A percentile compares a stretch with the other conserved stretches of the same genome.
These are phyloP conservation scores for Limnephilus marmoratus DNA, from an alignment of 2,888 invertebrate genomes.

Conservation along the genomic window DNA sequence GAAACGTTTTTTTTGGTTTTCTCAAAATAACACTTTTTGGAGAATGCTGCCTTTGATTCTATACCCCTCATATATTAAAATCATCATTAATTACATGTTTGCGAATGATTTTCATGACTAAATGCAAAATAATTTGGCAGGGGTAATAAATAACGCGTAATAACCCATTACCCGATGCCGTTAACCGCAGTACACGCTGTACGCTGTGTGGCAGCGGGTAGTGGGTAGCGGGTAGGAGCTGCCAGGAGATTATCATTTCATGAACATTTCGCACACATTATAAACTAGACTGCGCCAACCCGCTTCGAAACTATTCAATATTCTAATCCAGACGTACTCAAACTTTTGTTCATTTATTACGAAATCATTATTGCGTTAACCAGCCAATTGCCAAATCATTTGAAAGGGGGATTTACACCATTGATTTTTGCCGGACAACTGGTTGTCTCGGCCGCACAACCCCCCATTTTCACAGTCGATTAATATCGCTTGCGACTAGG, in stretches of 20 bases:
- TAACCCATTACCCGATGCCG: not conserved
- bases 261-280: not conserved
- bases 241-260: not conserved
- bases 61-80: no score
- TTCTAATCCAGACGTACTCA: not conserved
- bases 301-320: not conserved
- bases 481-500: no score
- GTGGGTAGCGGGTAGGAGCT: not conserved
- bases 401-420: no score
- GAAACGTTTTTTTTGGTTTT: no score
- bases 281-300: not conserved
- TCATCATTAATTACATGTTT: not conserved
- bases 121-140: not conserved
- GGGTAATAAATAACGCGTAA: not conserved
- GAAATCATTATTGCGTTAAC: no score
- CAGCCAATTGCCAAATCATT: no score
- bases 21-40: no score
- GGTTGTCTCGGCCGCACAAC: no score
- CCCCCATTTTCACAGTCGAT: no score
- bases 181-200: not conserved
- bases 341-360: not conserved
- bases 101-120: not conserved
- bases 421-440: no score
- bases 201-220: not conserved
- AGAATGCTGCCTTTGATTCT: no score